Conservation (phyloP, 35 echinoderm and acorn worm genomes). For the Amphiura filiformis region DNA sequence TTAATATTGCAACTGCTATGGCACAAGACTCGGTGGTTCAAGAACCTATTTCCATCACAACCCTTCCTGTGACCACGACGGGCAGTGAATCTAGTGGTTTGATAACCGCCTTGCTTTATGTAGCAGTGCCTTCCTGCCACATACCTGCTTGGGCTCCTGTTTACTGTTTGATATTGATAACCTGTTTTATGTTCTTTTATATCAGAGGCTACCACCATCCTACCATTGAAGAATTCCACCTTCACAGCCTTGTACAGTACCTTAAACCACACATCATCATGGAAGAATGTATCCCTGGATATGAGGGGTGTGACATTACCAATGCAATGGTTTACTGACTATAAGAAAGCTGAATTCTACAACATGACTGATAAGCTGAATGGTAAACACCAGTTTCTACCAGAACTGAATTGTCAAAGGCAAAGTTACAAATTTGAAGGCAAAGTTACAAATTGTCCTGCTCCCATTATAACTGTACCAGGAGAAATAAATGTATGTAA, state of each 20-base stretch:
- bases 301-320: conserved; percentile 33
- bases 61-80: too few relatives aligned
- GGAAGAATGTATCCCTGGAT: conserved; percentile 46
- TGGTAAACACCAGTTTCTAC: conserved; percentile 52
- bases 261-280: conserved; percentile 25
- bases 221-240: conserved; percentile 31
- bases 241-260: conserved; percentile 45
- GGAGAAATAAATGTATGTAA: neutral
- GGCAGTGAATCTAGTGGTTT: too few relatives aligned
- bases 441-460: neutral
- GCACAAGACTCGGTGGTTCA: too few relatives aligned
- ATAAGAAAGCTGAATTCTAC: conserved; percentile 57
- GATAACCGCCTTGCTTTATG: too few relatives aligned
- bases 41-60: too few relatives aligned
- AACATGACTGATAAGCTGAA: conserved; percentile 41
- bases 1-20: too few relatives aligned
- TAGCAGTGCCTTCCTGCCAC: too few relatives aligned
- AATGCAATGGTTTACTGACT: conserved; percentile 59
- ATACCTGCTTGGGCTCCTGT: too few relatives aligned
- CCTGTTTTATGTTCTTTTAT: too few relatives aligned
- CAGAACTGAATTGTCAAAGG: neutral
- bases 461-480: neutral
- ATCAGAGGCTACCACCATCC: conserved; percentile 69
- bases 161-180: too few relatives aligned
- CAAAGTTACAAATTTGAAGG: neutral